Percentiles rank a stretch among this genome's conserved stretches.
phyloP scores from a whole-genome alignment of 2,888 invertebrate species.

The Disparrhopalites patrizii region DNA sequence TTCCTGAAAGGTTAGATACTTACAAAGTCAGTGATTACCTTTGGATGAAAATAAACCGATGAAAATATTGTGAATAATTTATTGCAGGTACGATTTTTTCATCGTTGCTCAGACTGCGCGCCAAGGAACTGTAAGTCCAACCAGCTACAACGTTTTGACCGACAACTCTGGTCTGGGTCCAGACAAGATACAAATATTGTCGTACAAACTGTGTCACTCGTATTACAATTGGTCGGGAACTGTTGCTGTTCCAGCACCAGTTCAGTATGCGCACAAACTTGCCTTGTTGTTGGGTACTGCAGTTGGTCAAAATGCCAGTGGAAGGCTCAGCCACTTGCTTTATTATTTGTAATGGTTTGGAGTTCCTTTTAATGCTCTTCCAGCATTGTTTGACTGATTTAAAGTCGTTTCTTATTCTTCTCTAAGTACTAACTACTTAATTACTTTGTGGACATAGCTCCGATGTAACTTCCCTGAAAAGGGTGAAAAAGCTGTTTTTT shows the following conservation, averaged over 20 bases:
- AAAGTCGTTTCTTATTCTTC: no score
- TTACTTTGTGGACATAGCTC: no score
- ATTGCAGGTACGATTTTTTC: conserved; percentile 79
- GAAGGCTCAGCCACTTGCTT: conserved; percentile 22
- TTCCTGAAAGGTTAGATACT: conserved; percentile 59
- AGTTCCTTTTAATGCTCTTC: no score
- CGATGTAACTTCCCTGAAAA: no score
- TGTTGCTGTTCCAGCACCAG: conserved; percentile 56
- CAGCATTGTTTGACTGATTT: no score
- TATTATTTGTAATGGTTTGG: conserved; percentile 31
- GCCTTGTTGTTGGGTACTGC: conserved; percentile 55
- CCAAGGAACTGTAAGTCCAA: conserved; percentile 88
- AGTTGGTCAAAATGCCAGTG: conserved; percentile 14
- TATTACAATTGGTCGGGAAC: conserved; percentile 81
- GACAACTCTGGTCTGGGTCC: conserved; percentile 67
- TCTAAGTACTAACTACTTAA: no score
- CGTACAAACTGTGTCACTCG: conserved; percentile 80
- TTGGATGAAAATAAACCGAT: neutral
- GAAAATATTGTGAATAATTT: conserved; percentile 2
- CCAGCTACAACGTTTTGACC: conserved; percentile 79
- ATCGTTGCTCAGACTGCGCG: conserved; percentile 78
- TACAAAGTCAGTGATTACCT: neutral
- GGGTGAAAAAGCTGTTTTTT: no score
- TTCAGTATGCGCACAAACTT: conserved; percentile 58
- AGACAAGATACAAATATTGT: conserved; percentile 73